Conservation (phyloP, 2,888 invertebrate species). For the Achlya flavicornis region DNA sequence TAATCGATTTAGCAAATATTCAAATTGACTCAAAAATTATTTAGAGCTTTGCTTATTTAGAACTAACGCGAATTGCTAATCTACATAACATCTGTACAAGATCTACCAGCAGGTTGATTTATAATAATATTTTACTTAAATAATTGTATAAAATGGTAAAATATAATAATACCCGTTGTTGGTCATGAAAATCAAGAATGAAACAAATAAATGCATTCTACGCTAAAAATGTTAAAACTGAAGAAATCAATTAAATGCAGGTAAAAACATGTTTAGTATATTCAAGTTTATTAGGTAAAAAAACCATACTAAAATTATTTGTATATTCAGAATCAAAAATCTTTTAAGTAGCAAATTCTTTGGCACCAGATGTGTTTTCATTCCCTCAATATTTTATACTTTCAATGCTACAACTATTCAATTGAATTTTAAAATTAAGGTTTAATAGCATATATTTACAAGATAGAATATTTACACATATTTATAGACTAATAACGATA, state of each 20-base stretch:
- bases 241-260: background rate
- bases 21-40: background rate
- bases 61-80: conserved; percentile 45
- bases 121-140: background rate
- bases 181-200: conserved; percentile 30
- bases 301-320: conserved; percentile 6
- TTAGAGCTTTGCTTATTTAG: background rate
- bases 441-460: conserved; percentile 6
- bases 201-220: background rate
- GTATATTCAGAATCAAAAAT: conserved; percentile 20
- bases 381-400: background rate
- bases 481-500: background rate
- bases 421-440: background rate
- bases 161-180: conserved; percentile 50
- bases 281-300: no score
- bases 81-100: conserved; percentile 74
- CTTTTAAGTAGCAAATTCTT: conserved; percentile 39
- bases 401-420: background rate
- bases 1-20: background rate
- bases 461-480: conserved; percentile 7
- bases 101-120: conserved; percentile 16
- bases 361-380: conserved; percentile 38
- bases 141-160: conserved; percentile 30
- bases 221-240: conserved; percentile 30
- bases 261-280: no score